Evolutionary conservation across 2,888 invertebrate genomes (phyloP).

Genomic region (Camponotus fellah): DNA sequence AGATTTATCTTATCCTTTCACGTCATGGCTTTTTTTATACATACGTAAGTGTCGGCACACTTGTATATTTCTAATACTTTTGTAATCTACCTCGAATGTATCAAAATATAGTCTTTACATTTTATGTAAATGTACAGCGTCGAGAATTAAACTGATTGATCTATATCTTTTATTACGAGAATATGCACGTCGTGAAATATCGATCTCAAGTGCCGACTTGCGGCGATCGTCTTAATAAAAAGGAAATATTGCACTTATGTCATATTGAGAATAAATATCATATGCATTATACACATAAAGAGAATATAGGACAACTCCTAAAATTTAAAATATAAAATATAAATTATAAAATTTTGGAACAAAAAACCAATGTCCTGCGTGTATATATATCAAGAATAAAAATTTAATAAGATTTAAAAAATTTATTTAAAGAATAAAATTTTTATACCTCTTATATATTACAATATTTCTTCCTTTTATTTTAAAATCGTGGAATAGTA

Average conservation of each 20-base stretch:
- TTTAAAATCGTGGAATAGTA: not conserved
- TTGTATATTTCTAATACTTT: conserved; percentile 50
- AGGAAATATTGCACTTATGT: not conserved
- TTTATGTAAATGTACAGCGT: conserved; percentile 51
- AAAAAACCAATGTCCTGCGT: not conserved
- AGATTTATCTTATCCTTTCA: not conserved
- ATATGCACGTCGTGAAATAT: not conserved
- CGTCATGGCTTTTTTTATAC: conserved; percentile 14
- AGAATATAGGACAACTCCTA: too few species aligned
- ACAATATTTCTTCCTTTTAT: not conserved
- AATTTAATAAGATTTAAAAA: too few species aligned
- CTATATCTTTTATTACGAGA: not conserved
- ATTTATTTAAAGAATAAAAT: too few species aligned
- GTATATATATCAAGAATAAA: not conserved
- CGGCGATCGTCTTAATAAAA: conserved; percentile 25
- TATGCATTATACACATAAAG: not conserved
- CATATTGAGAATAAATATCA: not conserved
- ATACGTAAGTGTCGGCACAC: conserved; percentile 7
- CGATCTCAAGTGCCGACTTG: not conserved
- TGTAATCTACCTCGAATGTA: conserved; percentile 53
- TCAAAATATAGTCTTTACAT: conserved; percentile 68
- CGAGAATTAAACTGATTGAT: conserved; percentile 41
- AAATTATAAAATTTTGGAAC: not conserved
- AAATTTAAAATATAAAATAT: too few species aligned
- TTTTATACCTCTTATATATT: not conserved